Conservation (phyloP, 2,113 vertebrate genomes). For the Calypte anna region DNA sequence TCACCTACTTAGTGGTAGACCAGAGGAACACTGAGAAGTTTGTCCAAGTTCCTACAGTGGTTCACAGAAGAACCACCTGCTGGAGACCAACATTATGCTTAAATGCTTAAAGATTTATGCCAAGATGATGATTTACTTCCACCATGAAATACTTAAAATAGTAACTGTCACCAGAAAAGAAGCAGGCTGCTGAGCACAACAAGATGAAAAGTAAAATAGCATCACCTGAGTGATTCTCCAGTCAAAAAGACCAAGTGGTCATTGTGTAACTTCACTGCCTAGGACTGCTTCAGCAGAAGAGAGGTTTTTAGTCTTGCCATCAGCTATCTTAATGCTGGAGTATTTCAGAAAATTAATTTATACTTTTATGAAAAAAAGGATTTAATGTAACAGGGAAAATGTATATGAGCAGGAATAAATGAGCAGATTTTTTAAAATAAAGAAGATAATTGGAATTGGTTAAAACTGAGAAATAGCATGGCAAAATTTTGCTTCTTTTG, state of each 20-base stretch:
- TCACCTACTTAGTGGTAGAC: not conserved
- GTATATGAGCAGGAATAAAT: not conserved
- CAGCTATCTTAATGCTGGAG: not conserved
- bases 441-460: not conserved
- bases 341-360: not conserved
- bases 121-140: not conserved
- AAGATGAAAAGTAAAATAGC: not conserved
- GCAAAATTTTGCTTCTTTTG: not conserved
- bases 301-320: not conserved
- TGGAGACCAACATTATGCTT: not conserved
- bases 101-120: not conserved
- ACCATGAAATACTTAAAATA: not conserved
- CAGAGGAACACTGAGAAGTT: not conserved
- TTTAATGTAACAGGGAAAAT: not conserved
- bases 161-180: not conserved
- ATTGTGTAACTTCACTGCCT: not conserved
- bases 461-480: not conserved
- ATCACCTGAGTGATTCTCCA: not conserved
- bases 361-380: not conserved
- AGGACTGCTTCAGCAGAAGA: not conserved
- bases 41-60: not conserved
- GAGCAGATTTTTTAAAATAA: not conserved
- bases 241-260: not conserved
- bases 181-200: not conserved
- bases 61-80: not conserved